Evolutionary conservation across 2,113 vertebrate species (phyloP), one percentile per base, ranked within the genome.

Genomic region (Mustela lutreola): DNA sequence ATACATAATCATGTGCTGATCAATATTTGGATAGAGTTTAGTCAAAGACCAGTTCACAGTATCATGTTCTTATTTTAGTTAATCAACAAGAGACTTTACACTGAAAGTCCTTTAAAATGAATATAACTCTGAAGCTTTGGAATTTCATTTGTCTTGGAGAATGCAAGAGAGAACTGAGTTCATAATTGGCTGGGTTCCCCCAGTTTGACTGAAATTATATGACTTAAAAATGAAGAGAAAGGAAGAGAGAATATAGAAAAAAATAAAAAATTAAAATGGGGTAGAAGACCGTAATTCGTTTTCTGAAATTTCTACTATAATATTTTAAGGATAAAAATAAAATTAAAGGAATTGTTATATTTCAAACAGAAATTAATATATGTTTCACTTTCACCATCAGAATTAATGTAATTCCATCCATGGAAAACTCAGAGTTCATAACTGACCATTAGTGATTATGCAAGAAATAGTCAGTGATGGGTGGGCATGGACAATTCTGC

Each of bases 81-180:
- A 60, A 80, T 15, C 16, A 81, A 62, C 5, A 81, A 65, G 56
- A 92, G 10, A 15, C 0, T 81, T 62, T 75, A 39, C 2, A 21
- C 11, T 73, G 33, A 89, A 87, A 42, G 1, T 28, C 18, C 26
- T 26, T 81, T 16, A 60, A 95, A 76, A 62, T 28, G 4, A 85
- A 56, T 11, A 42, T 58, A 50, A 75, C 24, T 90, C 42, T 82
- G 65, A 96, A 94, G 4, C 26, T 94, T 84, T 85, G 84, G 62
- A 63, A 92, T 39, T 67, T 90, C 24, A 58, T 0, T 92, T 83
- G 11, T 96, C 18, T 83, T 85, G 31, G 78, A 87, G 24, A 97
- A 79, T 50, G 33, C n/a, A 63, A 84, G 93, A 86, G 71, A 94
- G 12, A 93, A 26, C 24, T 70, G n/a, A 94, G 70, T 94, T 92